These are phyloP conservation scores for Rafetus swinhoei DNA, from an alignment of 2,113 vertebrate species.

Conservation along the genomic window DNA sequence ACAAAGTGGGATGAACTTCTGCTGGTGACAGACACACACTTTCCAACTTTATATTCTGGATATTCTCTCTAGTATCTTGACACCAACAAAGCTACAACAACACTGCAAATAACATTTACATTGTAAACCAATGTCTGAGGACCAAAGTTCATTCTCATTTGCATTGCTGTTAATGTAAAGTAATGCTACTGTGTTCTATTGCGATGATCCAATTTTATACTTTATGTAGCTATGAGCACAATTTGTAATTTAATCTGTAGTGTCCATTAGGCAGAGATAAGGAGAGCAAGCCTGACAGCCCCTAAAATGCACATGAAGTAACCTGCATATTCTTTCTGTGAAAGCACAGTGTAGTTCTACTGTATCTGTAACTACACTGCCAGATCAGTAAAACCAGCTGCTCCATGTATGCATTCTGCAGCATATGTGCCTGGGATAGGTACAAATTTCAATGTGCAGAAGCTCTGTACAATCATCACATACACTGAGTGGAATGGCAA, in stretches of 20 bases:
- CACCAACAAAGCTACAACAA: background rate
- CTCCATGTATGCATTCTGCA: background rate
- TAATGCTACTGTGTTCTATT: background rate
- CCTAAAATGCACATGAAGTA: background rate
- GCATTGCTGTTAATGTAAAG: background rate
- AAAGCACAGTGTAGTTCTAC: background rate
- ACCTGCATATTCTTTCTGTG: background rate
- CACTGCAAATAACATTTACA: background rate
- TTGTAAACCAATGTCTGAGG: background rate
- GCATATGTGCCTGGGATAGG: background rate
- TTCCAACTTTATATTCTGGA: background rate
- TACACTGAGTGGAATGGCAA: background rate
- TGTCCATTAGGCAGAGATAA: background rate
- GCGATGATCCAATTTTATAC: background rate
- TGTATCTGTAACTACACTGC: background rate
- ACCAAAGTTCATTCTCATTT: background rate
- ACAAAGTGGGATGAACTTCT: background rate
- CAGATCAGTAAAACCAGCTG: accelerated
- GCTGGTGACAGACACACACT: background rate
- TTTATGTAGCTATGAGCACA: background rate
- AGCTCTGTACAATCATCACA: accelerated
- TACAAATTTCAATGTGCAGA: background rate
- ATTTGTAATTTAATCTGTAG: background rate
- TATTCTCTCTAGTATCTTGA: background rate
- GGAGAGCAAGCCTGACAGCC: background rate